Percentiles rank a stretch among this genome's conserved stretches.
Conservation (phyloP, 2,888 invertebrate genomes). For the Tinea pellionella region DNA sequence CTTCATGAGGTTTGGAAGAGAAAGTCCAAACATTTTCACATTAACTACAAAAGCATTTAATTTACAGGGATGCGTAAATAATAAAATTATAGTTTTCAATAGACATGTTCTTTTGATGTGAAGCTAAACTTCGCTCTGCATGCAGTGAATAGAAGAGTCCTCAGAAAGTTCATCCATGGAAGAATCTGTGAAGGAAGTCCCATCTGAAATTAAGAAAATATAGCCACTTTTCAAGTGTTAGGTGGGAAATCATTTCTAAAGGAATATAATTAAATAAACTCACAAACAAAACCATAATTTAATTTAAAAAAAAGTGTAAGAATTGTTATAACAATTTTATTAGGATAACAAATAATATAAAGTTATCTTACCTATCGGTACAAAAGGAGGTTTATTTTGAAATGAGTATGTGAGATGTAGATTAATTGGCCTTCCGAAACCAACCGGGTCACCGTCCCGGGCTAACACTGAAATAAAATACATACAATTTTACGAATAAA, state of each 20-base stretch:
- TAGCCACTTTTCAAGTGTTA: neutral
- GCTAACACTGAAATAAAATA: slow-evolving; percentile 67
- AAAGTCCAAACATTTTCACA: no score
- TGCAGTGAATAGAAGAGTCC: slow-evolving; percentile 87
- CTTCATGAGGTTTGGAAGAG: no score
- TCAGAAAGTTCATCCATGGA: slow-evolving; percentile 88
- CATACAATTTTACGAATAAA: slow-evolving; percentile 27
- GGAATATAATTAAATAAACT: neutral
- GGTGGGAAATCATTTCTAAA: neutral
- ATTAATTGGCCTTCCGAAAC: slow-evolving; percentile 87
- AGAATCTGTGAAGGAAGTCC: slow-evolving; percentile 75
- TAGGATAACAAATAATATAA: neutral
- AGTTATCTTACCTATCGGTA: slow-evolving; percentile 68
- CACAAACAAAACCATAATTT: no score
- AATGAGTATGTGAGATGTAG: slow-evolving; percentile 89
- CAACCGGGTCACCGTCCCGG: slow-evolving; percentile 75
- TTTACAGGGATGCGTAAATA: no score
- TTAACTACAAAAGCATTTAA: no score
- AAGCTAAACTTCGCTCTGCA: slow-evolving; percentile 80
- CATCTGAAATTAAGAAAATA: slow-evolving; percentile 38
- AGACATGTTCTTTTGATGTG: no score
- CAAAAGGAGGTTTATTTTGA: slow-evolving; percentile 81
- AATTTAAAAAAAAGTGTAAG: no score
- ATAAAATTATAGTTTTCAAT: no score
- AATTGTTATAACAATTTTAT: neutral